Percentiles rank a stretch among this genome's conserved stretches.
Conservation (phyloP, 1,140 invertebrate species). For the Aphaenogaster rudis region DNA sequence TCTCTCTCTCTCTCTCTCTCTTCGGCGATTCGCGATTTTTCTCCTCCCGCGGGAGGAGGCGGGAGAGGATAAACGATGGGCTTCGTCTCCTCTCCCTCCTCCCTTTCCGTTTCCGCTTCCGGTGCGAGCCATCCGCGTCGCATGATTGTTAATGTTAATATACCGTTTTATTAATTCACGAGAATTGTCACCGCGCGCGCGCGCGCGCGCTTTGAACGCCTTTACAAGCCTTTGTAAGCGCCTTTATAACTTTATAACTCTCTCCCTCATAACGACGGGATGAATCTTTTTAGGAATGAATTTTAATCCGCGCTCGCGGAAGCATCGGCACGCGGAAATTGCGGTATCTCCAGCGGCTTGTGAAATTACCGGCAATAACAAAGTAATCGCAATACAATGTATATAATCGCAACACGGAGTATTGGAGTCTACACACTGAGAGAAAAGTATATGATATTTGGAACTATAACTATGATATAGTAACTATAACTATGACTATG, state of each 20-base stretch:
- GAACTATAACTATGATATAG: too few species aligned
- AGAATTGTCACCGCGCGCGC: constrained; percentile 28
- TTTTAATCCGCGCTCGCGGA: not conserved
- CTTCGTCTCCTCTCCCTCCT: not conserved
- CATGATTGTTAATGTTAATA: constrained; percentile 60
- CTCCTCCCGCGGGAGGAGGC: not conserved
- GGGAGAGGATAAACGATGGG: not conserved
- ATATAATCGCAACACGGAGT: not conserved
- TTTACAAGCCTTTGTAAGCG: not conserved
- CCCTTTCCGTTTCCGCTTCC: constrained; percentile 51
- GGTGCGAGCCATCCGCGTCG: not conserved
- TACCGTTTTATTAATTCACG: constrained; percentile 60
- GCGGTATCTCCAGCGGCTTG: not conserved
- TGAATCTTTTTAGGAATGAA: constrained; percentile 34
- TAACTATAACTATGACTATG: too few species aligned
- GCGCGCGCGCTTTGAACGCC: not conserved
- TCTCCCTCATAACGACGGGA: not conserved
- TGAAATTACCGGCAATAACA: constrained; percentile 4
- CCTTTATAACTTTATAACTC: constrained; percentile 24
- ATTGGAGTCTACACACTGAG: not conserved
- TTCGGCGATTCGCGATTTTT: constrained; percentile 30
- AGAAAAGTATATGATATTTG: too few species aligned
- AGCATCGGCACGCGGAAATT: constrained; percentile 12
- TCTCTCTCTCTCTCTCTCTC: too few species aligned
- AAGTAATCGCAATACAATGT: not conserved